phyloP scores from a whole-genome alignment of 1,140 invertebrate genomes.

The Acromyrmex charruanus region DNA sequence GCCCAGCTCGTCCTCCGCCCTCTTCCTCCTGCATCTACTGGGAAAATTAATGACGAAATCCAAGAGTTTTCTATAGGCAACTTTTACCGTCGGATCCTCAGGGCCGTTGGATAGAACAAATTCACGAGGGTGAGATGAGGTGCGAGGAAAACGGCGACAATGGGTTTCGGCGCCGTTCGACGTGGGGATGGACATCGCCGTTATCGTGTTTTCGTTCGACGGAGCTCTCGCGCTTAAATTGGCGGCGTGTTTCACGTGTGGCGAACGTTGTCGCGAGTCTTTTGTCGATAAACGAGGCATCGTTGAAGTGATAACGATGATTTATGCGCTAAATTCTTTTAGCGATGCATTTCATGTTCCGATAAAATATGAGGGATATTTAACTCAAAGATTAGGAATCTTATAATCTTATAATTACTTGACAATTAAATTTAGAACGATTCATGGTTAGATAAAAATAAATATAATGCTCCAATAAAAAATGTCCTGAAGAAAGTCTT shows the following conservation, averaged over 20 bases:
- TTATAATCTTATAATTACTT: neutral
- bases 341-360: no score
- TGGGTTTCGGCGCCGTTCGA: conserved; percentile 63
- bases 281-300: conserved; percentile 47
- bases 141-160: conserved; percentile 60
- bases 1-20: conserved; percentile 32
- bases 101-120: conserved; percentile 65
- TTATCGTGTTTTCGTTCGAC: conserved; percentile 59
- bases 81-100: conserved; percentile 69
- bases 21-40: conserved; percentile 1
- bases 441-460: no score
- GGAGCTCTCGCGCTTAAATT: conserved; percentile 53
- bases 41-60: conserved; percentile 83
- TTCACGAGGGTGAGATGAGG: conserved; percentile 57
- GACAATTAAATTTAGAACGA: neutral
- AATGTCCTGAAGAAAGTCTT: neutral
- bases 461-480: neutral
- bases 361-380: no score
- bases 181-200: conserved; percentile 60
- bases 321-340: conserved; percentile 34
- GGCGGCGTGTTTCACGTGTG: conserved; percentile 44
- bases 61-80: conserved; percentile 80
- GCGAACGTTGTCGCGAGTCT: conserved; percentile 4
- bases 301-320: conserved; percentile 34
- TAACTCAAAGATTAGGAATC: neutral